Conservation (phyloP, 2,113 vertebrate species). For the Galbula dea region DNA sequence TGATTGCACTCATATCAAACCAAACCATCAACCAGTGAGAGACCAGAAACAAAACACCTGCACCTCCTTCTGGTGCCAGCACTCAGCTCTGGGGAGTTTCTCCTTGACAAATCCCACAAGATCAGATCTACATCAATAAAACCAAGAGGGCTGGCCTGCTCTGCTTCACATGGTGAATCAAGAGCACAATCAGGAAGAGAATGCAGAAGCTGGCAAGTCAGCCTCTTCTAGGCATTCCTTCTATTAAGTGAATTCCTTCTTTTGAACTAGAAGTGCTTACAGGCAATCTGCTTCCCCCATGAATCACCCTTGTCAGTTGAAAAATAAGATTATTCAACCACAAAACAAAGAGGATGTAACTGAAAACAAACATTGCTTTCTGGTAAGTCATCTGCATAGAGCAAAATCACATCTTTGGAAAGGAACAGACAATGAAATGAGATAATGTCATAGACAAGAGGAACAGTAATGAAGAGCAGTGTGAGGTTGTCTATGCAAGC, state of each 20-base stretch:
- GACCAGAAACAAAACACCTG: background rate
- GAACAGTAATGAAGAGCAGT: background rate
- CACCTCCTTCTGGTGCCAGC: background rate
- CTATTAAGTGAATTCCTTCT: slow-evolving; percentile 3
- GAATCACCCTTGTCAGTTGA: slow-evolving; percentile 28
- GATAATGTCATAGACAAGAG: background rate
- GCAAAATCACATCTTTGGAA: background rate
- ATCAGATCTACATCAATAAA: background rate
- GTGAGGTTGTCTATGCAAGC: background rate
- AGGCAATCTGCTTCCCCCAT: background rate
- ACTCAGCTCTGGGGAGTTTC: background rate
- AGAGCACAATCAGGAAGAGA: background rate
- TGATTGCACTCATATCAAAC: background rate
- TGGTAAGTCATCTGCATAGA: background rate
- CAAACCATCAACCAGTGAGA: background rate
- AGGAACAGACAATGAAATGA: background rate
- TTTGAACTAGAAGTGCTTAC: background rate
- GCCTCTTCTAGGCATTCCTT: background rate
- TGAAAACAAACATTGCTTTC: background rate
- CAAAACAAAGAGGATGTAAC: slow-evolving; percentile 23
- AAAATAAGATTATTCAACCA: slow-evolving; percentile 43
- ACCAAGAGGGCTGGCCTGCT: background rate
- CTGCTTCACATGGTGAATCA: background rate
- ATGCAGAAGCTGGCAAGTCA: background rate
- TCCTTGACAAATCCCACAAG: background rate